Evolutionary conservation across 2,888 invertebrate genomes (phyloP), one percentile per base, ranked within the genome.

Genomic region (Germaria angustata): DNA sequence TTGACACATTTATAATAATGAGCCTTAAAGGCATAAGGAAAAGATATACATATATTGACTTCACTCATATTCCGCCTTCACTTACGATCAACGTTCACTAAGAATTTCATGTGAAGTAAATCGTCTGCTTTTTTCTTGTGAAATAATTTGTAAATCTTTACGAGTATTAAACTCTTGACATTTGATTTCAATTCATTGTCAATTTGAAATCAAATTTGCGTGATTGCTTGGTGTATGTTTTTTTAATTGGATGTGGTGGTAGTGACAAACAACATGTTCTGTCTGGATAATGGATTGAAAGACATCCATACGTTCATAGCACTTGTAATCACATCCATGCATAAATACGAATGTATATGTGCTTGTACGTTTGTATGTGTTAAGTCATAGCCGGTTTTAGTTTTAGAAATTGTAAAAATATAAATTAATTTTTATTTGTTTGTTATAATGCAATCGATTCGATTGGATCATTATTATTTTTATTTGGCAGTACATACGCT

Each of bases 321-420:
- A 39, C 39, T 28, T 3, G 28, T 28, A 5, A 28, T 6, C 28
- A 28, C 6, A 6, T 28, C 3, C 28, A 5, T 28, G 3, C 6
- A 28, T 28, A 28, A 28, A 39, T n/a, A 13, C 0, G n/a, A 13
- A 39, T 39, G 36, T 39, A 39, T 9, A 2, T 13, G 11, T 13
- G 36, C 13, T 39, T 32, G 15, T 15, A 9, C 49, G 22, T 15
- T 15, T 63, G 36, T 34, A 22, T n/a, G 6, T 57, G 66, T 65
- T 51, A 32, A 73, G 55, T 75, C 59, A 63, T 51, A 78, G 55
- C 78, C 57, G 63, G 78, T 82, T 82, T 73, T 15, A 51, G 6
- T 44, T 61, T 77, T 51, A 51, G 44, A 13, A 44, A 61, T 49
- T 39, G 57, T 41, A 22, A 65, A 22, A 65, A 65, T 53, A 66